A percentile compares a stretch with the other conserved stretches of the same genome.
These are phyloP conservation scores for Pseudocheirus occidentalis DNA, from an alignment of 2,797 vertebrate genomes.

Conservation along the genomic window DNA sequence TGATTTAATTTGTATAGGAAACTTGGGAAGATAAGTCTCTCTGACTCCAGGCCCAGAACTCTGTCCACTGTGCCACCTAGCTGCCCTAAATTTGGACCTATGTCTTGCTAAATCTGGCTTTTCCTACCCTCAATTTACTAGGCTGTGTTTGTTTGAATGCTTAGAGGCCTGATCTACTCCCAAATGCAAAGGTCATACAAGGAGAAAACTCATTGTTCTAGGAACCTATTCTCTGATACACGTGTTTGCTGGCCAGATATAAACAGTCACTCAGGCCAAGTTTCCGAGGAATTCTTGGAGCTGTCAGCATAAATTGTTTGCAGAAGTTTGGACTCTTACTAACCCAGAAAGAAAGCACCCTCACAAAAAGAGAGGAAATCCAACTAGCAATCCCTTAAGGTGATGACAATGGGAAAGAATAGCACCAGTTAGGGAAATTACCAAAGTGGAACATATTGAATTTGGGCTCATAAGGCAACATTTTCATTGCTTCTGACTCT, in stretches of 20 bases:
- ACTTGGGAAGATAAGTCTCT: background rate
- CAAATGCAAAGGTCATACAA: background rate
- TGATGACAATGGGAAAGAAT: background rate
- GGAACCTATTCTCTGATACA: background rate
- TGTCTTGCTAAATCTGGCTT: background rate
- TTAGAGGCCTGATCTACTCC: background rate
- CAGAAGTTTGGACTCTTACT: background rate
- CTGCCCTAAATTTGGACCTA: background rate
- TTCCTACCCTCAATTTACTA: too few species aligned
- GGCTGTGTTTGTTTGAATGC: background rate
- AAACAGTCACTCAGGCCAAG: background rate
- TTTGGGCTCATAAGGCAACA: background rate
- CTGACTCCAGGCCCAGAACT: background rate
- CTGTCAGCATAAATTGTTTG: background rate
- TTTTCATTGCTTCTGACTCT: background rate
- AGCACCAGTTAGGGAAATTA: background rate
- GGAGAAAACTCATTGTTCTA: background rate
- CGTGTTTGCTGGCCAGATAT: background rate
- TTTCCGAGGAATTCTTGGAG: background rate
- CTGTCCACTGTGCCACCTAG: background rate
- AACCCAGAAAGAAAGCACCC: background rate
- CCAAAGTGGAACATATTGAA: background rate
- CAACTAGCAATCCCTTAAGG: background rate
- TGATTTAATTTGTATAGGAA: background rate
- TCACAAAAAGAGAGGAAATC: background rate